Conservation (phyloP, 2,113 vertebrate genomes). For the Gymnocephalus cernua region DNA sequence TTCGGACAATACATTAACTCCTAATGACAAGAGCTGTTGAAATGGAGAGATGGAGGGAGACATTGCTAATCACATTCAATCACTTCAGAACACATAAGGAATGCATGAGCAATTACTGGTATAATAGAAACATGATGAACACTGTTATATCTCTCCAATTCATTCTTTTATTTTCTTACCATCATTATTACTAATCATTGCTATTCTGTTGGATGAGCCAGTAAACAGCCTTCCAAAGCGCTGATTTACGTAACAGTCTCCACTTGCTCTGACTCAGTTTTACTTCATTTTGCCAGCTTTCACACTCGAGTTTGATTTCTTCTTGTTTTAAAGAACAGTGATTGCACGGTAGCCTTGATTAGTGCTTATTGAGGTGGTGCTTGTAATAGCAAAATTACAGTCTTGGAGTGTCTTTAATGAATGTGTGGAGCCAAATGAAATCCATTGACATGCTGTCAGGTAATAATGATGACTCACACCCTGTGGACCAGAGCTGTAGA, state of each 20-base stretch:
- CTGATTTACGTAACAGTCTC: slow-evolving; percentile 2
- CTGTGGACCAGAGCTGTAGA: slow-evolving; percentile 32
- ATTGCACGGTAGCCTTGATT: slow-evolving; percentile 63
- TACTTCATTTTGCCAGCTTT: slow-evolving; percentile 45
- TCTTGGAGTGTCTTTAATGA: slow-evolving; percentile 48
- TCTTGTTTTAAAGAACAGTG: slow-evolving; percentile 57
- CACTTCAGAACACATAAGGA: slow-evolving; percentile 40
- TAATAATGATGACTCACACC: slow-evolving; percentile 53
- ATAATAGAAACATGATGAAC: slow-evolving; percentile 40
- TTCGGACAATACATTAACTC: slow-evolving; percentile 28
- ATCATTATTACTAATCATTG: slow-evolving; percentile 54
- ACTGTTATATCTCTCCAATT: slow-evolving; percentile 23
- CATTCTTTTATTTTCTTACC: slow-evolving; percentile 38
- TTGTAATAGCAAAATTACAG: slow-evolving; percentile 63
- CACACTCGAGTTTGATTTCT: slow-evolving; percentile 57
- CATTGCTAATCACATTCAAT: slow-evolving; percentile 40
- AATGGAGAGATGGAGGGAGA: slow-evolving; percentile 23
- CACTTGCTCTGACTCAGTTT: slow-evolving; percentile 15
- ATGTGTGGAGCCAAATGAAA: slow-evolving; percentile 53
- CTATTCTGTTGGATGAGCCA: slow-evolving; percentile 42
- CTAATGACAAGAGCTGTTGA: slow-evolving; percentile 29
- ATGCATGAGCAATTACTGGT: slow-evolving; percentile 25
- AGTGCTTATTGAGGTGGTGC: slow-evolving; percentile 51
- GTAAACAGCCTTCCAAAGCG: slow-evolving; percentile 14
- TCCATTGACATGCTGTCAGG: slow-evolving; percentile 52